Evolutionary conservation across 2,888 invertebrate species (phyloP), one percentile per base, ranked within the genome.

Genomic region (Papilio elwesi): DNA sequence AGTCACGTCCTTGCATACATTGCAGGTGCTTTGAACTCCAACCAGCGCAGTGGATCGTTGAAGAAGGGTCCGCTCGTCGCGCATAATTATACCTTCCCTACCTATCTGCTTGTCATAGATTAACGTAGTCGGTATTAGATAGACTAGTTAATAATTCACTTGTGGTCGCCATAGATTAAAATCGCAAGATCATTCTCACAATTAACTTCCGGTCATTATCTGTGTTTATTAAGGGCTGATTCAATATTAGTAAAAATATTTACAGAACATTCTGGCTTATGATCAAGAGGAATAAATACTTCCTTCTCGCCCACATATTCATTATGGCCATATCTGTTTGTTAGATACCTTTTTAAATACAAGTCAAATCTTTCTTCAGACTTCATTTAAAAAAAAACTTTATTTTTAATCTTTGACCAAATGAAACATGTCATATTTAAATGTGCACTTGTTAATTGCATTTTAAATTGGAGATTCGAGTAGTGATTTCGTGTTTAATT

Each of bases 1-100:
- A 72, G 72, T 68, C 72, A 72, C 68, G 72, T 72, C 62, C 72
- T 72, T 53, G 68, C 15, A 52, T 68, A 43, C 43, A 43, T 7
- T 51, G 49, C 48, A 47, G 16, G 77, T 73, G 76, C 77, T 77
- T 53, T 76, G 80, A 82, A 78, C 81, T 49, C 74, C 4, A 81
- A 71, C 55, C 74, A 76, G 82, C 68, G 74, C 76, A 80, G 57
- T 79, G 76, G 82, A 73, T 70, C 82, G 72, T 55, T 71, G 73
- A 65, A 76, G 76, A 80, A 79, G 76, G 81, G 76, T 70, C 77
- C 57, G 53, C 47, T 74, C 75, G 73, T 48, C 15, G 16, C 13
- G 62, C 67, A 53, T 67, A 67, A 71, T 53, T 59, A 59, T 48
- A 15, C n/a, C 16, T n/a, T 47, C 47, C 47, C 13, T 51, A 57